A percentile compares a stretch with the other conserved stretches of the same genome.
Evolutionary conservation across 2,113 vertebrate genomes (phyloP).

Genomic region (Syngnathus floridae): DNA sequence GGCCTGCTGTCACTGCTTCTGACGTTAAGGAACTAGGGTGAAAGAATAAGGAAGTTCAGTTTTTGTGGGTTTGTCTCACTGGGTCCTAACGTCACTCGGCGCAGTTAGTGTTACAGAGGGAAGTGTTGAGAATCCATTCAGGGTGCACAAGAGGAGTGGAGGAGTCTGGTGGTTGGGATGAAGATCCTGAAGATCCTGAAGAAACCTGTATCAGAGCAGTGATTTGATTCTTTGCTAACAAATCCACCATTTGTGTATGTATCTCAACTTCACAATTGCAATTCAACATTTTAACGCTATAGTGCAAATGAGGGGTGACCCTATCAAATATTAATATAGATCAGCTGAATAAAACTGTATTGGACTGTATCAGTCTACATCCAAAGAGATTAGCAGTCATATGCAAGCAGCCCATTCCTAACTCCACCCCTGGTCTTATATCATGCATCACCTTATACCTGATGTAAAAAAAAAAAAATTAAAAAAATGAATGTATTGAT

Average conservation of each 20-base stretch:
- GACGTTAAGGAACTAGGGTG: conserved; percentile 48
- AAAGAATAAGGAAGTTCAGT: conserved; percentile 57
- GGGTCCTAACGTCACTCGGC: conserved; percentile 67
- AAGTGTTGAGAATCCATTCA: background rate
- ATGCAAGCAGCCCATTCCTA: no score
- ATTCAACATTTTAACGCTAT: background rate
- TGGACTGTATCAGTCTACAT: no score
- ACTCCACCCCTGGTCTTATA: no score
- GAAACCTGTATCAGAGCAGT: background rate
- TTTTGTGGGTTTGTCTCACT: conserved; percentile 66
- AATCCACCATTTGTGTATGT: background rate
- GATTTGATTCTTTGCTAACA: background rate
- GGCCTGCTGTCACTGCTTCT: conserved; percentile 15
- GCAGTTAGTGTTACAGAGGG: conserved; percentile 1
- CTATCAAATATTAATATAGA: no score
- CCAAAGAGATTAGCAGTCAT: no score
- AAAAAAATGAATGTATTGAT: no score
- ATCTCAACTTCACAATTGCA: background rate
- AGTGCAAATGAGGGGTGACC: background rate
- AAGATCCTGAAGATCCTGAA: background rate
- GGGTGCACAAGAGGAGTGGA: background rate
- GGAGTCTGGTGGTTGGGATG: background rate
- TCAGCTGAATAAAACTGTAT: no score
- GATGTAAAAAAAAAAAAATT: no score
- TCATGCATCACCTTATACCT: no score